A percentile compares a stretch with the other conserved stretches of the same genome.
phyloP scores from a whole-genome alignment of 1,140 invertebrate genomes.

The Coelopa frigida region DNA sequence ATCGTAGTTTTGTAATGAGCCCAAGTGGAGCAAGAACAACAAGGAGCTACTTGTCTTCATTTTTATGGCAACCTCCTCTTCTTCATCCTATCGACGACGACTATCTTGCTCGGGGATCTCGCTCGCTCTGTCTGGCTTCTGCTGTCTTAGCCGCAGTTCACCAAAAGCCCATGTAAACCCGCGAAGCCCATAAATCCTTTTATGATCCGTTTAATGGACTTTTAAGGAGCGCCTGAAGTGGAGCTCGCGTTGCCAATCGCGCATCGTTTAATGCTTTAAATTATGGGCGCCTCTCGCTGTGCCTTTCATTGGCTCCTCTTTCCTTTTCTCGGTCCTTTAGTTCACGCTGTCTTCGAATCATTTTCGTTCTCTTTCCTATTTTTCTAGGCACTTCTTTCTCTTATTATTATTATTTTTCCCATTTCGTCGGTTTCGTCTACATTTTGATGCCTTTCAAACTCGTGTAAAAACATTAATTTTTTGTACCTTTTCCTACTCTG shows the following conservation, averaged over 20 bases:
- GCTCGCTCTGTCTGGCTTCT: no score
- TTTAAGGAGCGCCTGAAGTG: conserved; percentile 17
- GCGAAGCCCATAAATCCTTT: conserved; percentile 32
- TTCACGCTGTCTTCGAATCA: no score
- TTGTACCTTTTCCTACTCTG: conserved; percentile 44
- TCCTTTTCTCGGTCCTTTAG: no score
- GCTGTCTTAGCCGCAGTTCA: conserved; percentile 15
- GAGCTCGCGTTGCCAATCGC: conserved; percentile 2
- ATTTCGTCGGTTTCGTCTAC: neutral
- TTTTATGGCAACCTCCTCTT: no score
- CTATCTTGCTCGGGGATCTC: no score
- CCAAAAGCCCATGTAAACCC: conserved; percentile 32
- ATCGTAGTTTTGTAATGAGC: no score
- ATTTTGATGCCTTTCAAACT: conserved; percentile 11
- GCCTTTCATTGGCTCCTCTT: neutral
- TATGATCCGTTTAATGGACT: conserved; percentile 29
- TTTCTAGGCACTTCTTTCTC: no score
- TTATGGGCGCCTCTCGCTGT: conserved; percentile 1
- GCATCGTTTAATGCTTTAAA: conserved; percentile 4
- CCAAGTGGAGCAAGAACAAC: no score
- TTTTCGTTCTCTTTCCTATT: no score
- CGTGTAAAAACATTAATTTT: conserved; percentile 41
- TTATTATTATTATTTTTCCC: no score
- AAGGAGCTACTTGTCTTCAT: no score
- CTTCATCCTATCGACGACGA: no score